phyloP scores from a whole-genome alignment of 2,113 vertebrate genomes.

The Rhodinocichla rosea region DNA sequence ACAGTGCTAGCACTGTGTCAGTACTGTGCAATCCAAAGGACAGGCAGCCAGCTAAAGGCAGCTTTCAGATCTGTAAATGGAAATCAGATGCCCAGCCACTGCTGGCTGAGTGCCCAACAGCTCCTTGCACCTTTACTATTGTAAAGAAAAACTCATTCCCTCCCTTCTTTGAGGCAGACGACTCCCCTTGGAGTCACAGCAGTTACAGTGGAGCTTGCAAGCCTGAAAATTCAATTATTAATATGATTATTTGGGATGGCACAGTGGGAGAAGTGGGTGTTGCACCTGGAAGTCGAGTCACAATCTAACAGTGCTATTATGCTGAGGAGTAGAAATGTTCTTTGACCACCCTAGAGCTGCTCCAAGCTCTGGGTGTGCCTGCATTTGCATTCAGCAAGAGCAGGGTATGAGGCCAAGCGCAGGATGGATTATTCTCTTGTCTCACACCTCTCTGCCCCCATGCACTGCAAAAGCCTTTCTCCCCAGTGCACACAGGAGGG shows the following conservation, averaged over 20 bases:
- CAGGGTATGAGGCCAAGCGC: neutral
- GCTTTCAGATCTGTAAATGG: neutral
- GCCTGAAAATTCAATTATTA: neutral
- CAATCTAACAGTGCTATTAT: neutral
- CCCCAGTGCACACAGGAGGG: neutral
- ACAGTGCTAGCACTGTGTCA: neutral
- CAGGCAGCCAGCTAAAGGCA: neutral
- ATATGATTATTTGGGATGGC: neutral
- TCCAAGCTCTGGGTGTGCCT: too few relatives aligned
- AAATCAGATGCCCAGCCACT: neutral
- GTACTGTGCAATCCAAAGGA: neutral
- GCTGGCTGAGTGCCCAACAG: neutral
- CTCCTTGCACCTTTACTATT: neutral
- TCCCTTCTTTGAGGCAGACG: neutral
- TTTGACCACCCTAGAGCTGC: neutral
- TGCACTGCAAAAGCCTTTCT: neutral
- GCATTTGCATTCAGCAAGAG: neutral
- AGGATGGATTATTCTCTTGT: neutral
- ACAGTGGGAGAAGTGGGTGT: neutral
- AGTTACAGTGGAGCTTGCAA: neutral
- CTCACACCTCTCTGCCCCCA: neutral
- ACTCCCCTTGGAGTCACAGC: neutral
- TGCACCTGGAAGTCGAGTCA: fast-evolving
- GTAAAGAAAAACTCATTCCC: neutral
- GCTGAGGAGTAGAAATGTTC: neutral